Percentiles rank a stretch among this genome's conserved stretches.
Conservation (phyloP, 2,888 invertebrate species). For the Altica lythri region DNA sequence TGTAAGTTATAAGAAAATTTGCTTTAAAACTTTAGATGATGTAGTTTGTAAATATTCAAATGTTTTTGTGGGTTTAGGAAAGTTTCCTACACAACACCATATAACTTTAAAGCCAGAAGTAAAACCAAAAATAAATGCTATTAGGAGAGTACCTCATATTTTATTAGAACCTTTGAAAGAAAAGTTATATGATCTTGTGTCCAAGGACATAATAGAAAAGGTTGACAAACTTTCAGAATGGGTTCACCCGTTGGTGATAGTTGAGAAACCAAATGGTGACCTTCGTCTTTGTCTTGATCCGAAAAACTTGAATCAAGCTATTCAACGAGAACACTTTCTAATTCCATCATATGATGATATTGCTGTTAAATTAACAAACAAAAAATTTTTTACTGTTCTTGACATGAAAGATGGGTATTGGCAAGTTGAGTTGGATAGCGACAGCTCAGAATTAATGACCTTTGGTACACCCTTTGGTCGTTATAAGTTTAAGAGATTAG, state of each 20-base stretch:
- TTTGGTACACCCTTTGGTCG: constrained; percentile 8
- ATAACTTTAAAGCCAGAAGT: constrained; percentile 30
- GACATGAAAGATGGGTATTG: no score
- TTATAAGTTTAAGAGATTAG: constrained; percentile 21
- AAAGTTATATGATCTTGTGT: constrained; percentile 18
- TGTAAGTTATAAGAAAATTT: no score
- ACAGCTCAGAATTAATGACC: constrained; percentile 2
- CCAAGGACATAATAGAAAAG: background rate
- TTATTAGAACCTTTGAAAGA: constrained; percentile 18
- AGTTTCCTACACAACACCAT: constrained; percentile 32
- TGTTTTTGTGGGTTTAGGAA: constrained; percentile 31
- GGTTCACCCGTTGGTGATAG: no score
- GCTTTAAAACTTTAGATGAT: constrained; percentile 3
- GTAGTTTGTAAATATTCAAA: background rate
- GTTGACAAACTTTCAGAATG: background rate
- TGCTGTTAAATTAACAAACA: constrained; percentile 7
- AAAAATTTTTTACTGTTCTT: constrained; percentile 6
- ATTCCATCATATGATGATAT: constrained; percentile 27
- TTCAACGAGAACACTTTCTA: constrained; percentile 23
- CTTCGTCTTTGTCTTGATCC: constrained; percentile 26
- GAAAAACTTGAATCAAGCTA: constrained; percentile 23
- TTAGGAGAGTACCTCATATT: no score
- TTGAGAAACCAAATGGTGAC: constrained; percentile 29
- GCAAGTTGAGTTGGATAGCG: constrained; percentile 7
- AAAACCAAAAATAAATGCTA: constrained; percentile 24